phyloP scores from a whole-genome alignment of 2,888 invertebrate species.

The Lissocephala sabroskyi region DNA sequence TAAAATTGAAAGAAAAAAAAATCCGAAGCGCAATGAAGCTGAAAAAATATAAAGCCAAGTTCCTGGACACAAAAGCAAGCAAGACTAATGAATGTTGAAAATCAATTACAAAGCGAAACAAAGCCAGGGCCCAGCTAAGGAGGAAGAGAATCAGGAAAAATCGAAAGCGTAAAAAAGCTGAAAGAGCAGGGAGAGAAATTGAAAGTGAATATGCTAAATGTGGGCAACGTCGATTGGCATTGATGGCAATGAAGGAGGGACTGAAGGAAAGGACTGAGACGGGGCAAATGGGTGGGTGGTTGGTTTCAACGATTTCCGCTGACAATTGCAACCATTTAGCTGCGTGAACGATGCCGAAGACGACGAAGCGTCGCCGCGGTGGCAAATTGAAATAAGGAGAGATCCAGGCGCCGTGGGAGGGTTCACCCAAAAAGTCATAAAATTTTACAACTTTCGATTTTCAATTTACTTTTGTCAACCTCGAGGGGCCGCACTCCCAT shows the following conservation, averaged over 20 bases:
- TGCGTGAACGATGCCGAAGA: no score
- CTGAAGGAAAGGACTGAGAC: constrained; percentile 7
- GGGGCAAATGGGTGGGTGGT: no score
- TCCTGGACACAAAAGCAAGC: constrained; percentile 17
- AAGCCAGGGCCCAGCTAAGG: constrained; percentile 15
- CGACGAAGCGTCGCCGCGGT: no score
- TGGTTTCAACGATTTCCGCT: constrained; percentile 35
- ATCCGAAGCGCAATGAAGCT: no score
- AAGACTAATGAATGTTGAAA: constrained; percentile 53
- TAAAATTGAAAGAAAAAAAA: no score
- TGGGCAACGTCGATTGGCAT: constrained; percentile 5
- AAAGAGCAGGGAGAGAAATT: constrained; percentile 18
- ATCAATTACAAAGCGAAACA: constrained; percentile 51
- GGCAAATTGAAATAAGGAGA: constrained; percentile 6
- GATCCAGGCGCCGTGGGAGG: constrained; percentile 7
- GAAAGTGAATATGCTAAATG: constrained; percentile 54
- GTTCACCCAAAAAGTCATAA: constrained; percentile 48
- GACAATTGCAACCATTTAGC: constrained; percentile 35
- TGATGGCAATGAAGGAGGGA: not conserved
- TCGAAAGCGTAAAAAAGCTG: not conserved
- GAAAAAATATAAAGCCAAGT: no score
- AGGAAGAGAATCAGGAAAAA: not conserved
- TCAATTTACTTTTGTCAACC: constrained; percentile 44
- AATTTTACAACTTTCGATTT: constrained; percentile 69
- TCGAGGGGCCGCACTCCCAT: not conserved